Evolutionary conservation across 2,797 vertebrate genomes (phyloP).

Genomic region (Leucoraja ocellata): DNA sequence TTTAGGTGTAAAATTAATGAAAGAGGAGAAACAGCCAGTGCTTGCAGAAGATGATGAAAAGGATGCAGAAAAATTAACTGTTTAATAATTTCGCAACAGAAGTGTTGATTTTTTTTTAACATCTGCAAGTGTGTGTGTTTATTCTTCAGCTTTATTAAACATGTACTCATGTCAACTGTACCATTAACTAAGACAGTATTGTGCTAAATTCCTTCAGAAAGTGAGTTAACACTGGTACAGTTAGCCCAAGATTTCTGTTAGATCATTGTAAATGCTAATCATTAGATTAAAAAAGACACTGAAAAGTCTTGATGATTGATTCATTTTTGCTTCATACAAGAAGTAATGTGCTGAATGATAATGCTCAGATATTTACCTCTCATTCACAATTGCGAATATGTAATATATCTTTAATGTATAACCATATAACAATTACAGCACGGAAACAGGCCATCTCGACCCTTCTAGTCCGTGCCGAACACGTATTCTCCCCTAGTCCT

Average conservation of each 20-base stretch:
- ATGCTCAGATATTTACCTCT: neutral
- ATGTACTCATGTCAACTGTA: neutral
- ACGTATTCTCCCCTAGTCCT: too few relatives aligned
- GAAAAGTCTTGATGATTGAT: neutral
- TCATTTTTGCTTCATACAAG: neutral
- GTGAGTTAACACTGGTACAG: neutral
- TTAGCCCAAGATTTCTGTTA: neutral
- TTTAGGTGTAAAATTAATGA: slow-evolving; percentile 66
- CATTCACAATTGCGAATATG: neutral
- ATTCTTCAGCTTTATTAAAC: neutral
- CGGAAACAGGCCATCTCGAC: too few relatives aligned
- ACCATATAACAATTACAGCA: too few relatives aligned
- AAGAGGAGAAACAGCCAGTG: slow-evolving; percentile 62
- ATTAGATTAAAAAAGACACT: neutral
- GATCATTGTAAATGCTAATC: neutral
- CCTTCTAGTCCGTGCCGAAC: too few relatives aligned
- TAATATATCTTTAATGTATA: neutral
- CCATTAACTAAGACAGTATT: neutral
- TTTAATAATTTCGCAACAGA: slow-evolving; percentile 45
- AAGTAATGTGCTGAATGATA: neutral
- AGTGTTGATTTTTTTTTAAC: neutral
- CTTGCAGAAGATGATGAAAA: slow-evolving; percentile 81
- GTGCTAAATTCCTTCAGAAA: neutral
- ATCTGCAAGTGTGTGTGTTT: neutral
- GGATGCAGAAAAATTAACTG: slow-evolving; percentile 60